Evolutionary conservation across 1,140 invertebrate genomes (phyloP), one percentile per base, ranked within the genome.

Genomic region (Triops cancriformis): DNA sequence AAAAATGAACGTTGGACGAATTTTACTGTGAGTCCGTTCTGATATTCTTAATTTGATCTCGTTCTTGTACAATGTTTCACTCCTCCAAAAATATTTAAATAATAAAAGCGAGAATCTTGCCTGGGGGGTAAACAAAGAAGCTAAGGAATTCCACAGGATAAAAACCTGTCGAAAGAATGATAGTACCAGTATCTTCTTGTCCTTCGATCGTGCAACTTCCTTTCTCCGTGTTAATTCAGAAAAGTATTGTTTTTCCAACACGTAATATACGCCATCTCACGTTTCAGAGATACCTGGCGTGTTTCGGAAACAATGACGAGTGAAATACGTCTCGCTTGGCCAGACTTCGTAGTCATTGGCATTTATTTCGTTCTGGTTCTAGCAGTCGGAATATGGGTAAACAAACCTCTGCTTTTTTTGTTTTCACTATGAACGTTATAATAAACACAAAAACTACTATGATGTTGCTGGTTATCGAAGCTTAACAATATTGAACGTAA

Each of bases 301-400:
- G 51, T 64, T 64, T 14, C 18, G 7, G 31, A 64, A 64, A 64
- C 51, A 18, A 64, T 64, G 51, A 64, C 51, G 7, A 23, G 51
- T n/a, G 51, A 64, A 64, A 64, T 64, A 64, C 51, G 51, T 64
- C 76, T 80, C 14, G 77, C 76, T n/a, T 86, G 85, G 84, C 80
- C 82, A 41, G 83, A 84, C 76, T 80, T 81, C 73, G 27, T 82
- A 26, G 83, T 84, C 26, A 84, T 84, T 77, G 83, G 77, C 72
- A 79, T 80, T 23, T 84, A 84, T 76, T 84, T 84, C 75, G 43
- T 80, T 6, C 80, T 83, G 27, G 82, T 84, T 31, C 78, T 84
- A 1, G 79, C 72, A 18, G 82, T 84, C 6, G 83, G 83, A 23
- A 74, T 84, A 5, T 82, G 80, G 73, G 83, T 84, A 64, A 64